Conservation (phyloP, 2,113 vertebrate genomes). For the Nymphicus hollandicus region DNA sequence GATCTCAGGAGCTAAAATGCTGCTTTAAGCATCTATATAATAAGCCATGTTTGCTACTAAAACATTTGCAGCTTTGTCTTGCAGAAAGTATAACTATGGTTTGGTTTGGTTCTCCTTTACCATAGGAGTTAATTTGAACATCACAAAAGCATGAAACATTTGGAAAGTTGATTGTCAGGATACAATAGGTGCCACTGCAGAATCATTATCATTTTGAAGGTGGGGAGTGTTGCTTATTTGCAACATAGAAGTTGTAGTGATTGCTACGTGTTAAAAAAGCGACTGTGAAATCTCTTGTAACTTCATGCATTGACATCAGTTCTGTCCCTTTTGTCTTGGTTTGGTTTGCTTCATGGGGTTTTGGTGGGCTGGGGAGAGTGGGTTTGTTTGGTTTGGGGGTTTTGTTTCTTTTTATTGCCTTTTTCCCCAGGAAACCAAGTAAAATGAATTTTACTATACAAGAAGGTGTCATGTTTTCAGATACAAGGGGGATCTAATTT, state of each 20-base stretch:
- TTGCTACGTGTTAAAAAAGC: neutral
- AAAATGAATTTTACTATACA: neutral
- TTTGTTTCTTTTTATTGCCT: neutral
- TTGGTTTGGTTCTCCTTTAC: neutral
- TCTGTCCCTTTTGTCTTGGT: neutral
- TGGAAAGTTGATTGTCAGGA: neutral
- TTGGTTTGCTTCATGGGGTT: neutral
- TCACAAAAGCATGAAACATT: neutral
- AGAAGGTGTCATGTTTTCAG: neutral
- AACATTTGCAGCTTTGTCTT: neutral
- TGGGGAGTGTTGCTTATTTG: neutral
- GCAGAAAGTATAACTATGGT: neutral
- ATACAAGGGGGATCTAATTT: neutral
- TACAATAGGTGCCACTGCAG: neutral
- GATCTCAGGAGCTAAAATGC: neutral
- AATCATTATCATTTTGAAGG: neutral
- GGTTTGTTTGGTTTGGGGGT: neutral
- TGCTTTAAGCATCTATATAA: neutral
- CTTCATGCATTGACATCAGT: neutral
- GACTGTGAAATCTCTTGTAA: neutral
- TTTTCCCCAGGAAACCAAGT: neutral
- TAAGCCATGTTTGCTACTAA: neutral
- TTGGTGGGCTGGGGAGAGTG: fast-evolving
- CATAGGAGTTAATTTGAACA: neutral
- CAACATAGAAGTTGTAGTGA: neutral